A percentile compares a stretch with the other conserved stretches of the same genome.
phyloP scores from a whole-genome alignment of 2,113 vertebrate genomes.

The Antidorcas marsupialis region DNA sequence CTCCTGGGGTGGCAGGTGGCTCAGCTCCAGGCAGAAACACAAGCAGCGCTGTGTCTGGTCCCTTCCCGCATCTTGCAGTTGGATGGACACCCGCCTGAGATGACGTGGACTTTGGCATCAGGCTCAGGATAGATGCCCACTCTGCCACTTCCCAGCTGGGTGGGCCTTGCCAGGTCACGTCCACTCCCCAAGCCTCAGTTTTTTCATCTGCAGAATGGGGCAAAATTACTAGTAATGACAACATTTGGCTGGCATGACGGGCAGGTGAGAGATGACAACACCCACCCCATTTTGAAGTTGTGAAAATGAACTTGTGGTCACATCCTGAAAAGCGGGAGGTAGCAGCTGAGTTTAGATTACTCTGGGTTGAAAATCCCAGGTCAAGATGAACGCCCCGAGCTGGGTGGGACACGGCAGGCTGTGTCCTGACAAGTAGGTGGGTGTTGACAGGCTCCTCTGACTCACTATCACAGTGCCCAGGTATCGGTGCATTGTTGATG shows the following conservation, averaged over 20 bases:
- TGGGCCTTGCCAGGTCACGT: neutral
- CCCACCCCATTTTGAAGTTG: neutral
- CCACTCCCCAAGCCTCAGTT: neutral
- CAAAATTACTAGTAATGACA: too few species aligned
- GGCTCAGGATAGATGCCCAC: neutral
- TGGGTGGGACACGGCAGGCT: neutral
- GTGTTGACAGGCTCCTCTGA: neutral
- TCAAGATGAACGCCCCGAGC: too few species aligned
- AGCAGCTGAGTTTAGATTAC: neutral
- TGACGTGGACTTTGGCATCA: neutral
- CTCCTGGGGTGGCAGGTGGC: accelerated
- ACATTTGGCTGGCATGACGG: neutral
- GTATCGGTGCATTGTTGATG: accelerated
- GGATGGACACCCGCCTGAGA: accelerated
- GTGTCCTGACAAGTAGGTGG: neutral
- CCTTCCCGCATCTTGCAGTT: neutral
- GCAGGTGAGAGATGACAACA: too few species aligned
- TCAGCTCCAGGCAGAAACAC: neutral
- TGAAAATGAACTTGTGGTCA: neutral
- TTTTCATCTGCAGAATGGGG: neutral
- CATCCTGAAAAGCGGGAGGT: too few species aligned
- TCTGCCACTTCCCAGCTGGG: neutral
- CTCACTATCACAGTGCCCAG: accelerated
- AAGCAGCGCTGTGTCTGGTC: accelerated
- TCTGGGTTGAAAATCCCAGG: neutral